phyloP scores from a whole-genome alignment of 2,888 invertebrate species.

The Leptopilina syphax region DNA sequence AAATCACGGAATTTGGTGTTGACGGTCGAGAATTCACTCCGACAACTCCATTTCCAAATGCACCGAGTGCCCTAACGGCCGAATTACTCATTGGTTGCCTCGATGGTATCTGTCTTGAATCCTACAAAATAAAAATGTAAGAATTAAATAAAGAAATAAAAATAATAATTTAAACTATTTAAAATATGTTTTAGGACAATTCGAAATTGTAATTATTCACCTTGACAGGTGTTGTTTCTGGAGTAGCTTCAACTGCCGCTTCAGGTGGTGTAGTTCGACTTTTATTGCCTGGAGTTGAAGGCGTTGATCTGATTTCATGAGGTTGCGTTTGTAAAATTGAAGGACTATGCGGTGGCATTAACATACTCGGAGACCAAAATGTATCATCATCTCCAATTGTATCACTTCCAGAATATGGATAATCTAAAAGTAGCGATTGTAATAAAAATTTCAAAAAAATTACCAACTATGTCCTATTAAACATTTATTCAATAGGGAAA shows the following conservation, averaged over 20 bases:
- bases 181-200: slow-evolving; percentile 55
- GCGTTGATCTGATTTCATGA: slow-evolving; percentile 73
- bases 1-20: slow-evolving; percentile 80
- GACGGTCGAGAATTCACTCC: slow-evolving; percentile 81
- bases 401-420: slow-evolving; percentile 64
- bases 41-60: slow-evolving; percentile 73
- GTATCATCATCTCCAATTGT: slow-evolving; percentile 70
- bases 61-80: slow-evolving; percentile 83
- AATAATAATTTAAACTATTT: background rate
- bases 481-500: no score
- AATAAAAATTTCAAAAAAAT: background rate
- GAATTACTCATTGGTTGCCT: slow-evolving; percentile 80
- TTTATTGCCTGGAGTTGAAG: slow-evolving; percentile 75
- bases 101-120: slow-evolving; percentile 71
- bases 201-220: slow-evolving; percentile 63
- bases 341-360: slow-evolving; percentile 71
- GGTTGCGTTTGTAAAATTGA: slow-evolving; percentile 63
- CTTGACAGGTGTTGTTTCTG: slow-evolving; percentile 91
- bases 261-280: slow-evolving; percentile 87
- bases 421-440: slow-evolving; percentile 60
- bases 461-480: no score
- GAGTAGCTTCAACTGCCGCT: slow-evolving; percentile 92
- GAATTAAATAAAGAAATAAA: slow-evolving; percentile 4
- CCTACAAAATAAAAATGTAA: slow-evolving; percentile 62
- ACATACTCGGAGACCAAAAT: slow-evolving; percentile 75